Evolutionary conservation across 23 tunicate species (phyloP), one percentile per base, ranked within the genome.

Genomic region (Halocynthia roretzi): DNA sequence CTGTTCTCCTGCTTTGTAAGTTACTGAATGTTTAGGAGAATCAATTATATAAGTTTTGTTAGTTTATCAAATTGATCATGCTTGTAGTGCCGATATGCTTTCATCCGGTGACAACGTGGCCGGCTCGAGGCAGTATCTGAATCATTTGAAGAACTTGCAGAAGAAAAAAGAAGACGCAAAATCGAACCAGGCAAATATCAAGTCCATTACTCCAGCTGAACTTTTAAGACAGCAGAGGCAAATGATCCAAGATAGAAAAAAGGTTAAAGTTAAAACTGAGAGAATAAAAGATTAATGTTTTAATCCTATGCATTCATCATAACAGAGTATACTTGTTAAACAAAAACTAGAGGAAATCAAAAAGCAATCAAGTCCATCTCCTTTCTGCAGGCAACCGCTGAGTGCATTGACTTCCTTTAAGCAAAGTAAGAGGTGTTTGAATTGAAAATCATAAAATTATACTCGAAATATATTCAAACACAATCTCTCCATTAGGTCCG

Each of bases 111-210:
- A 92, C 75, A 81, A 49, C 56, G 75, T 72, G 8, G 97, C 97
- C 5, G 97, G 97, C 17, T 85, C 97, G 48, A 54, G 87, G 7
- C 97, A 85, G 68, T 91, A 77, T 60, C 83, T 91, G 2, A 91
- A 91, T 71, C 90, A 85, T 72, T 64, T 91, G 67, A 74, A 74
- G 64, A 74, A 74, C 56, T 53, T 56, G 17, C 55, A 74, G 0
- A 85, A 84, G 81, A 71, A 78, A 65, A 84, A 84, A 53, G 70
- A 83, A 61, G 61, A 77, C 44, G 58, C 56, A 11, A 74, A 76
- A 53, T 64, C 56, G 10, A 19, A 78, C 0, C 52, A 63, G 44
- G 76, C 55, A 15, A 71, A 78, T 40, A 8, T 61, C 19, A 84
- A 69, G 14, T 75, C 61, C 60, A 53, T 71, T 17, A 72, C 86